Conservation (phyloP, 2,797 vertebrate species). For the Muraenolepis orangiensis region DNA sequence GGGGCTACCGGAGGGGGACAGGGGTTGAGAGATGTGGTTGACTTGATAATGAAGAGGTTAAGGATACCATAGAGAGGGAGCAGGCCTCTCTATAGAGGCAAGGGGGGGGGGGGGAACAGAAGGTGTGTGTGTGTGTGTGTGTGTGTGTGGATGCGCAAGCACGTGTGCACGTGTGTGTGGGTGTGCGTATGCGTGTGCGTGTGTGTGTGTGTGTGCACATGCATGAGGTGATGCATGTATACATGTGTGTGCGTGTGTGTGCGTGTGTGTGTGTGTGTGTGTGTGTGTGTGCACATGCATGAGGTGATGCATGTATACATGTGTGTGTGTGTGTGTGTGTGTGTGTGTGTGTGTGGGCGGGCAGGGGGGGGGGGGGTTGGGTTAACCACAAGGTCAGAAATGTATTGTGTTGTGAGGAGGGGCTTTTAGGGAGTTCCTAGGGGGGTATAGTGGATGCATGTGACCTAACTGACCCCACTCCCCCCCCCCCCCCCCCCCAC, state of each 20-base stretch:
- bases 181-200: slow-evolving; percentile 26
- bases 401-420: slow-evolving; percentile 49
- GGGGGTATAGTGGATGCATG: slow-evolving; percentile 36
- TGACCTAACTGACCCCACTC: slow-evolving; percentile 23
- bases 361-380: slow-evolving; percentile 26
- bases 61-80: slow-evolving; percentile 52
- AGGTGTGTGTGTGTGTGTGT: slow-evolving; percentile 23
- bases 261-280: slow-evolving; percentile 21
- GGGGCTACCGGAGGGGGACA: background rate
- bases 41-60: slow-evolving; percentile 63
- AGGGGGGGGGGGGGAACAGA: slow-evolving; percentile 47
- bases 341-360: too few species aligned
- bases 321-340: slow-evolving; percentile 24
- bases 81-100: slow-evolving; percentile 10
- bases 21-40: slow-evolving; percentile 52
- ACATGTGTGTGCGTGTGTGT: slow-evolving; percentile 27
- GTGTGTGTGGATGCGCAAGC: background rate
- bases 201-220: background rate
- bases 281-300: background rate
- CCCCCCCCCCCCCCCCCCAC: slow-evolving; percentile 48
- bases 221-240: slow-evolving; percentile 18
- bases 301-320: slow-evolving; percentile 11
- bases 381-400: slow-evolving; percentile 43
- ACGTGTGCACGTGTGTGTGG: slow-evolving; percentile 20
- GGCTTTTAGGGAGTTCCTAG: slow-evolving; percentile 41